Evolutionary conservation across 1,140 invertebrate genomes (phyloP).

Genomic region (Hyposmocoma kahamanoa): DNA sequence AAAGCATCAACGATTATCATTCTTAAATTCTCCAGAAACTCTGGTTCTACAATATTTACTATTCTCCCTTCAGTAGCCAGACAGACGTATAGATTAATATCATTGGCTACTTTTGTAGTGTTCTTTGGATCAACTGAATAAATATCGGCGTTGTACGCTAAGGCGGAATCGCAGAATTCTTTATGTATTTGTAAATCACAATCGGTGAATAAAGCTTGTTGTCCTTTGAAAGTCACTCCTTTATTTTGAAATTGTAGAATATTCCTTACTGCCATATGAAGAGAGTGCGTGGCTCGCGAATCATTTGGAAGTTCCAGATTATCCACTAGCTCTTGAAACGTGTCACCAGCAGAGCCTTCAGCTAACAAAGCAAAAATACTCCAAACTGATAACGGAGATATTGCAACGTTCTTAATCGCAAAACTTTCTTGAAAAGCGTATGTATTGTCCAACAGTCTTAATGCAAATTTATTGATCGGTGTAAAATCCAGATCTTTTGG

Average conservation of each 20-base stretch:
- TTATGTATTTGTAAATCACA: constrained; percentile 37
- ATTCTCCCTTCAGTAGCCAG: constrained; percentile 52
- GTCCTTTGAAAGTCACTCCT: constrained; percentile 41
- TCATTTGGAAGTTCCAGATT: constrained; percentile 57
- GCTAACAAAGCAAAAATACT: constrained; percentile 66
- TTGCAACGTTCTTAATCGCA: constrained; percentile 42
- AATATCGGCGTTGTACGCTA: constrained; percentile 43
- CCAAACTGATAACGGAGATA: constrained; percentile 73
- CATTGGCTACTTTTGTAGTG: constrained; percentile 44
- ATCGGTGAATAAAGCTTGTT: constrained; percentile 50
- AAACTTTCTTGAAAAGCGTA: constrained; percentile 52
- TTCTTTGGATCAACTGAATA: constrained; percentile 47
- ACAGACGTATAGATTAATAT: constrained; percentile 60
- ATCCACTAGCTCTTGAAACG: constrained; percentile 61
- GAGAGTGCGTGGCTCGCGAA: constrained; percentile 38
- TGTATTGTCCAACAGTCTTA: constrained; percentile 47
- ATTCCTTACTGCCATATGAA: constrained; percentile 36
- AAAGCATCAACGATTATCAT: constrained; percentile 81
- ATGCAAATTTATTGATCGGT: constrained; percentile 46
- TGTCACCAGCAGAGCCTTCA: constrained; percentile 69
- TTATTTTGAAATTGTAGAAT: constrained; percentile 31
- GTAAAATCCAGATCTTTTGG: constrained; percentile 35
- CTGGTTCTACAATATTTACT: constrained; percentile 38
- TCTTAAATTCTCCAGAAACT: constrained; percentile 69
- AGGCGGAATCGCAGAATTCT: constrained; percentile 55